Percentiles rank a stretch among this genome's conserved stretches.
Evolutionary conservation across 2,888 invertebrate genomes (phyloP).

Genomic region (Galerucella pusilla): DNA sequence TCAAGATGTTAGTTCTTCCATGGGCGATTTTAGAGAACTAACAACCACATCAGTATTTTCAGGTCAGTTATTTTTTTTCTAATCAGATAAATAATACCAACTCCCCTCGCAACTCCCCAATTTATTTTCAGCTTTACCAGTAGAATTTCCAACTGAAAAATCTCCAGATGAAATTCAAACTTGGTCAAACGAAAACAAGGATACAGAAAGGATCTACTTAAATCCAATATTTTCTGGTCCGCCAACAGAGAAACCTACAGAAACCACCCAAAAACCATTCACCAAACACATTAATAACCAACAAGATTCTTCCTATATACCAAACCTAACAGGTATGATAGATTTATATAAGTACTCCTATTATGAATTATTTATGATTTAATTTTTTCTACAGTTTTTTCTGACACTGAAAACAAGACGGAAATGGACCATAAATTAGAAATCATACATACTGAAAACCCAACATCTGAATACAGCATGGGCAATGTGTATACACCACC

Average conservation of each 20-base stretch:
- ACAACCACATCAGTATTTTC: not conserved
- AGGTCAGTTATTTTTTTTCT: not conserved
- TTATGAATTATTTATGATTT: not conserved
- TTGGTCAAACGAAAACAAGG: not conserved
- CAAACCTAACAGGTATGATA: not conserved
- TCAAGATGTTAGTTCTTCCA: not conserved
- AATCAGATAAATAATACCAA: not conserved
- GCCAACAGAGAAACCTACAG: not conserved
- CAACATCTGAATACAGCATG: slow-evolving; percentile 1
- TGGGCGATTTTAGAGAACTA: not conserved
- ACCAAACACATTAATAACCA: not conserved
- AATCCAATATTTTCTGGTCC: slow-evolving; percentile 6
- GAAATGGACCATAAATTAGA: not conserved
- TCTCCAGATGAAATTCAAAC: not conserved
- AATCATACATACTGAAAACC: not conserved
- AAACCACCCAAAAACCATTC: not conserved
- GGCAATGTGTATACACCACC: slow-evolving; percentile 7
- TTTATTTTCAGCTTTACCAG: slow-evolving; percentile 2
- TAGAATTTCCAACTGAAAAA: slow-evolving; percentile 13
- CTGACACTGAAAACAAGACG: not conserved
- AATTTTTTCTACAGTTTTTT: not conserved
- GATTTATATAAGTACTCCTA: too few relatives aligned
- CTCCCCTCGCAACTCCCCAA: too few relatives aligned
- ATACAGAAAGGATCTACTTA: not conserved
- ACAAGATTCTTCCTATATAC: not conserved